Evolutionary conservation across 1,140 invertebrate species (phyloP), one percentile per base, ranked within the genome.

Genomic region (Venustaconcha ellipsiformis): DNA sequence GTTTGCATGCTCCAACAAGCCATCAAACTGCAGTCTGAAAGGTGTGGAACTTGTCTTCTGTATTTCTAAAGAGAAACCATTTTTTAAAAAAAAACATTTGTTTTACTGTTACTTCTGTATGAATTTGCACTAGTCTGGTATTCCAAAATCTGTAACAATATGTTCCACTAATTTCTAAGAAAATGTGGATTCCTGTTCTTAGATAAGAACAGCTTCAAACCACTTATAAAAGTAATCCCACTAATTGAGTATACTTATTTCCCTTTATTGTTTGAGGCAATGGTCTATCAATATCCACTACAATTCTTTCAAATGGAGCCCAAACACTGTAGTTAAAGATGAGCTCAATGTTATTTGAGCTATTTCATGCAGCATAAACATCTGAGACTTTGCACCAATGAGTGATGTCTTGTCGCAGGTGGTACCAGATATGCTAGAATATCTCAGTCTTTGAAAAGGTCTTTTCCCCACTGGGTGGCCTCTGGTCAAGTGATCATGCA

Each of bases 211-310:
- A 13, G 70, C 76, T 59, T 84, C 81, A 11, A 58, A 30, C 73
- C 71, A 87, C 62, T 76, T 77, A 13, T 85, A 84, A n/a, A 82
- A 85, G 64, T 81, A 78, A 70, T 84, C 76, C 72, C 14, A 82
- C 59, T 1, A 84, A 83, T 15, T 88, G 62, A 15, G 86, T 67
- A 59, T 82, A 83, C 20, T 63, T 70, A 62, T 85, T 88, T 11
- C 79, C 63, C 2, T 70, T 23, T 17, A 57, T 37, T 14, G 62
- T 65, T 13, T 2, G 14, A 20, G 23, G 48, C 18, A 76, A 20
- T 15, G 69, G 74, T 57, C 69, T 60, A 15, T 71, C 26, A 13
- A 78, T 58, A 64, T 78, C 70, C 8, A 78, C 3, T 13, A 57
- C 55, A 1, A 67, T 23, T 63, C 60, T 48, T 57, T 78, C 68